Evolutionary conservation across 2,888 invertebrate species (phyloP), one percentile per base, ranked within the genome.

Genomic region (Resseliella maxima): DNA sequence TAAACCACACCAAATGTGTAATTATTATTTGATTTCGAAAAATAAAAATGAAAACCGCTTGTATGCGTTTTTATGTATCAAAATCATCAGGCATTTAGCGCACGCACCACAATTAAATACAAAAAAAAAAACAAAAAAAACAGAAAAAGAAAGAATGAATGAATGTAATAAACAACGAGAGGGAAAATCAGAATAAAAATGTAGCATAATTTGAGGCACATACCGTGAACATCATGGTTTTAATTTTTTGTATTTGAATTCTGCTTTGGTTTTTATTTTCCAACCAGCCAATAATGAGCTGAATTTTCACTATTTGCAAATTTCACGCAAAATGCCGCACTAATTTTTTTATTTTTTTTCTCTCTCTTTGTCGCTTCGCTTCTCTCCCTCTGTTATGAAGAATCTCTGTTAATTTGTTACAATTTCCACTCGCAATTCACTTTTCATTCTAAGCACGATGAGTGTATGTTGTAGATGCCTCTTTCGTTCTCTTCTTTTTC

Each of bases 21-120:
- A 72, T 72, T 72, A 72, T 31, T 72, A 72, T 72, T 72, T 72
- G 72, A 72, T 72, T 72, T 59, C 59, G 18, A 59, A 59, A 59
- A n/a, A n/a, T 24, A 10, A 18, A 24, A 24, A 24, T 72, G 31
- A 31, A 1, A 35, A 31, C 72, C 72, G 31, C 10, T 15, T 27
- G 72, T 18, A 18, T 50, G 8, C 46, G 18, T 18, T 41, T 41
- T 41, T 59, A 72, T n/a, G 50, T 18, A 50, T 31, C 31, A 72
- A 72, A 72, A 27, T 12, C 72, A 31, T 72, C 35, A 10, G 2
- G 5, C 31, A 31, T 72, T 31, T 35, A 72, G 59, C 59, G 12
- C 24, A 59, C 59, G 27, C 59, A 59, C 24, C 21, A 50, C 50
- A 50, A 12, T 50, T 10, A 8, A 50, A 6, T 2, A 2, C 2